These are phyloP conservation scores for Eudasyphora cyanicolor DNA, from an alignment of 2,888 invertebrate species.

Conservation along the genomic window DNA sequence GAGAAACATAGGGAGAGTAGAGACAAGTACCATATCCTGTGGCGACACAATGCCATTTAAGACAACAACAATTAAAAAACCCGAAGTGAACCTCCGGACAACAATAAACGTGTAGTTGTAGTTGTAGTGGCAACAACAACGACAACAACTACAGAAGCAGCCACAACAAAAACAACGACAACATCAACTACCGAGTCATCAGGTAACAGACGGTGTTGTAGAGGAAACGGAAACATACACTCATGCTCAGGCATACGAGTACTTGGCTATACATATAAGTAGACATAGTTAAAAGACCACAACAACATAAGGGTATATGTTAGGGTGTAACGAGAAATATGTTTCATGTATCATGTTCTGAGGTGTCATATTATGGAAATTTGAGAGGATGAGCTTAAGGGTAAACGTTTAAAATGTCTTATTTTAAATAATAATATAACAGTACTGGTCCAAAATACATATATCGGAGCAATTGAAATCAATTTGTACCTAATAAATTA, in stretches of 20 bases:
- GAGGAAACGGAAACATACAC: not conserved
- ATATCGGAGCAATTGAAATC: too few relatives aligned
- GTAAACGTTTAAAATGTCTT: too few relatives aligned
- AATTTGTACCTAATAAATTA: too few relatives aligned
- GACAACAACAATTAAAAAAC: conserved; percentile 55
- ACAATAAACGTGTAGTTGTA: conserved; percentile 22
- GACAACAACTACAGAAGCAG: conserved; percentile 57
- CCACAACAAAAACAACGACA: conserved; percentile 54
- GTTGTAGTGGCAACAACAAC: not conserved
- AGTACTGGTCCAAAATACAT: too few relatives aligned
- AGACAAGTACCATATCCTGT: conserved; percentile 49
- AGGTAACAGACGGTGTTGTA: conserved; percentile 64
- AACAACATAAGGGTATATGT: not conserved
- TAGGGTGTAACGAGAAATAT: not conserved
- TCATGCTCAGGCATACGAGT: conserved; percentile 5
- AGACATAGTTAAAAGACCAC: not conserved
- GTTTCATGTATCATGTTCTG: not conserved
- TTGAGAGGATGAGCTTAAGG: too few relatives aligned
- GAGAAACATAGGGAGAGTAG: not conserved
- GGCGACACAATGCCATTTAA: conserved; percentile 62
- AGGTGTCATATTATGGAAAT: too few relatives aligned
- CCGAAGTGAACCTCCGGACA: conserved; percentile 56
- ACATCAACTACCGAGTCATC: conserved; percentile 63
- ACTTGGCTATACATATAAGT: not conserved
- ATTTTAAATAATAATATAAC: too few relatives aligned